phyloP scores from a whole-genome alignment of 1,140 invertebrate species.

The Meloidogyne hapla region DNA sequence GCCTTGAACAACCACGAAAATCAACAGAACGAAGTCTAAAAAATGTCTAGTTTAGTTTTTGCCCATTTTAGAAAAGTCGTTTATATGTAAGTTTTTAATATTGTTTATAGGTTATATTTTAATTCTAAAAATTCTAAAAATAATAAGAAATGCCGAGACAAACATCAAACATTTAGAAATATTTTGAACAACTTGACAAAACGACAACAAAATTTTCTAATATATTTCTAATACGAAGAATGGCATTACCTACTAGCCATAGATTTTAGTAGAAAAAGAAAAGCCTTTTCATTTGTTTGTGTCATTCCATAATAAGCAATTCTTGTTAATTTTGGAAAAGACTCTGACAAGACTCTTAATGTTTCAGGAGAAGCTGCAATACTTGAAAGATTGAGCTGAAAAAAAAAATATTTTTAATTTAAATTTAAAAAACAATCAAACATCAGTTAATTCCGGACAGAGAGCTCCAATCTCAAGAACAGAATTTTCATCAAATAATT shows the following conservation, averaged over 20 bases:
- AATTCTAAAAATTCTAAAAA: too few relatives aligned
- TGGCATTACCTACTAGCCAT: slow-evolving; percentile 45
- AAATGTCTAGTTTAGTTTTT: too few relatives aligned
- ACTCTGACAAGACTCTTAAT: slow-evolving; percentile 41
- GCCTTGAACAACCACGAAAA: slow-evolving; percentile 52
- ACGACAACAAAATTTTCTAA: too few relatives aligned
- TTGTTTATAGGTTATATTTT: too few relatives aligned
- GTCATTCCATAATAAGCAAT: slow-evolving; percentile 58
- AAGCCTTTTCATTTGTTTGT: slow-evolving; percentile 49
- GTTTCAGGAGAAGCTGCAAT: slow-evolving; percentile 42
- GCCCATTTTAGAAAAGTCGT: too few relatives aligned
- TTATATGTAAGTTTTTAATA: too few relatives aligned
- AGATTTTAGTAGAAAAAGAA: slow-evolving; percentile 59
- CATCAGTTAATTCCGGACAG: slow-evolving; percentile 53
- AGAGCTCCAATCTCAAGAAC: slow-evolving; percentile 49
- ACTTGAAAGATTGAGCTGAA: slow-evolving; percentile 55
- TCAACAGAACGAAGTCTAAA: slow-evolving; percentile 49
- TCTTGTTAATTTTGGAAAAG: slow-evolving; percentile 33
- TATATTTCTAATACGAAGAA: too few relatives aligned
- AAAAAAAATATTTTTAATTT: slow-evolving; percentile 11
- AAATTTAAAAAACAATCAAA: slow-evolving; percentile 21
- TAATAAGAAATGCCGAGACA: too few relatives aligned
- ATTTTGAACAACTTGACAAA: too few relatives aligned
- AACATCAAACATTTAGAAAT: too few relatives aligned
- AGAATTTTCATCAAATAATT: slow-evolving; percentile 56